Conservation (phyloP, 2,888 invertebrate species). For the Chaetogeoica ovagalla region DNA sequence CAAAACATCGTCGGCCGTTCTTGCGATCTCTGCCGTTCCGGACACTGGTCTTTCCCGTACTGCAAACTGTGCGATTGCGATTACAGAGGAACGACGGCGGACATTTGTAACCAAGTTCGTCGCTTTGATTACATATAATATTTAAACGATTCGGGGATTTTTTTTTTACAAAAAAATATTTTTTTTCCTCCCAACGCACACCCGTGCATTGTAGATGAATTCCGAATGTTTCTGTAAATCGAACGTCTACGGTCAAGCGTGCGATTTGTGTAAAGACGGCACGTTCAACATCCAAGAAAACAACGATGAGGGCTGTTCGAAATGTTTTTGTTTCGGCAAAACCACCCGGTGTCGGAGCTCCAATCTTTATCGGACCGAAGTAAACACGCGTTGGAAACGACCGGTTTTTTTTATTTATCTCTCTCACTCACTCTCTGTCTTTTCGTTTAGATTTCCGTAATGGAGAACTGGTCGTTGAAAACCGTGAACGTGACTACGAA, state of each 20-base stretch:
- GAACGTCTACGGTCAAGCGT: slow-evolving; percentile 73
- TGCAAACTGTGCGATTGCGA: slow-evolving; percentile 85
- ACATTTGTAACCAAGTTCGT: slow-evolving; percentile 80
- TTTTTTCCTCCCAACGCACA: neutral
- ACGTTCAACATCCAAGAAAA: slow-evolving; percentile 83
- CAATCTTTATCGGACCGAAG: slow-evolving; percentile 57
- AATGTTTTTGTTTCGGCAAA: slow-evolving; percentile 96
- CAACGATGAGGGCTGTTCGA: slow-evolving; percentile 90
- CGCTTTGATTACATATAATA: neutral
- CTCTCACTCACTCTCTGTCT: too few relatives aligned
- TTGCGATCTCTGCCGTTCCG: slow-evolving; percentile 85
- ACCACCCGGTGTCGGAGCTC: slow-evolving; percentile 84
- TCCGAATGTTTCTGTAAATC: slow-evolving; percentile 57
- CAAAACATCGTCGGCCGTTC: slow-evolving; percentile 83
- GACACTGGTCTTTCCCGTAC: slow-evolving; percentile 84
- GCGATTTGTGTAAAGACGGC: slow-evolving; percentile 84
- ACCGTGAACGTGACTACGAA: slow-evolving; percentile 63
- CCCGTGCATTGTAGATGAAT: slow-evolving; percentile 58
- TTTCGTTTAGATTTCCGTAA: slow-evolving; percentile 64
- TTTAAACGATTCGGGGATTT: neutral
- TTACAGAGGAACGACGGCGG: slow-evolving; percentile 76
- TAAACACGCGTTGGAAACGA: neutral
- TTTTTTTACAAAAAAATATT: neutral
- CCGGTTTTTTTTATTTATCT: too few relatives aligned
- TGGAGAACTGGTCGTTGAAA: slow-evolving; percentile 71